Percentiles rank a stretch among this genome's conserved stretches.
phyloP scores from a whole-genome alignment of 2,888 invertebrate genomes.

The Pyrrhia umbra region DNA sequence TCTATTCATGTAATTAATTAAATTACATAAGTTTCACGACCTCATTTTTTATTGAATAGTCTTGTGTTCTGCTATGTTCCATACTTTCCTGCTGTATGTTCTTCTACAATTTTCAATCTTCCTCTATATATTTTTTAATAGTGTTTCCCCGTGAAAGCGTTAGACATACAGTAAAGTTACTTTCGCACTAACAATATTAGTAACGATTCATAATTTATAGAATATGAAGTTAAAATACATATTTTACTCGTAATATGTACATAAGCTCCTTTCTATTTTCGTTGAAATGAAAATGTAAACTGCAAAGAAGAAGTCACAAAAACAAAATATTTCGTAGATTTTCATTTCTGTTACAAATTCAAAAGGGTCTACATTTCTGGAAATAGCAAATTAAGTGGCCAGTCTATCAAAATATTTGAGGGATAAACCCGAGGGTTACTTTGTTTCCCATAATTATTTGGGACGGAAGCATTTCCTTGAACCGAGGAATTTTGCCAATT shows the following conservation, averaged over 20 bases:
- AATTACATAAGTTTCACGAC: too few relatives aligned
- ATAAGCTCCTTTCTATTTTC: neutral
- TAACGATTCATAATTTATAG: too few relatives aligned
- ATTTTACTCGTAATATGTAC: neutral
- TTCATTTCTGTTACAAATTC: slow-evolving; percentile 18
- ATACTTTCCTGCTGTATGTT: too few relatives aligned
- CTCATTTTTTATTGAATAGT: too few relatives aligned
- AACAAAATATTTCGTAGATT: slow-evolving; percentile 21
- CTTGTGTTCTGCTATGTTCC: too few relatives aligned
- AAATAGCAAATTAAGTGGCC: slow-evolving; percentile 45
- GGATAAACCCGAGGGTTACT: slow-evolving; percentile 29
- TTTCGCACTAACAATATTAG: too few relatives aligned
- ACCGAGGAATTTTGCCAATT: slow-evolving; percentile 37
- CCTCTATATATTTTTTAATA: too few relatives aligned
- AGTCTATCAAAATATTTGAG: slow-evolving; percentile 51
- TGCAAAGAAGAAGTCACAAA: slow-evolving; percentile 6
- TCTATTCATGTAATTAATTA: too few relatives aligned
- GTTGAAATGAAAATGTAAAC: neutral
- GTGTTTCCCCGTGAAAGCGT: too few relatives aligned
- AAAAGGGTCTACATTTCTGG: slow-evolving; percentile 31
- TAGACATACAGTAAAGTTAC: too few relatives aligned
- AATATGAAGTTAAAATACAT: too few relatives aligned
- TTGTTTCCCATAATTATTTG: slow-evolving; percentile 45
- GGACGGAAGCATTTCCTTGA: slow-evolving; percentile 26
- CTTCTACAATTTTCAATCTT: too few relatives aligned